Conservation (phyloP, 2,113 vertebrate species). For the Scatophagus argus region DNA sequence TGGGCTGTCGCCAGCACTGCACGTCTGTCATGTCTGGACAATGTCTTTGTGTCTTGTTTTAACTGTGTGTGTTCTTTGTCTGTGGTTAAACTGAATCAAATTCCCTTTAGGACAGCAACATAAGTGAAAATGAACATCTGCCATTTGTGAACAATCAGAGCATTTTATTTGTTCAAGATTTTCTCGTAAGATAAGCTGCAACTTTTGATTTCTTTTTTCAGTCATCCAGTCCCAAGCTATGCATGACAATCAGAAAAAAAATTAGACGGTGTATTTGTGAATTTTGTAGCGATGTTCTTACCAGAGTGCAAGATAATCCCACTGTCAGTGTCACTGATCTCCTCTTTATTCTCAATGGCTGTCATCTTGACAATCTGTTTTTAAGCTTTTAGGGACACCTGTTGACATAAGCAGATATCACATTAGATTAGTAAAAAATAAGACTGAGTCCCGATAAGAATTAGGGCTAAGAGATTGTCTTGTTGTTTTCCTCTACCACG, state of each 20-base stretch:
- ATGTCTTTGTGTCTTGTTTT: not conserved
- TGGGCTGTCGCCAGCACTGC: not conserved
- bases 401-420: conserved; percentile 38
- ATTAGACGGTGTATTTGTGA: not conserved
- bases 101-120: not conserved
- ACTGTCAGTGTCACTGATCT: conserved; percentile 91
- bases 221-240: not conserved
- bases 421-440: conserved; percentile 20
- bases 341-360: conserved; percentile 88
- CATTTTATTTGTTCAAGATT: not conserved
- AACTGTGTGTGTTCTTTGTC: not conserved
- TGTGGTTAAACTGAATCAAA: not conserved
- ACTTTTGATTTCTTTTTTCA: not conserved
- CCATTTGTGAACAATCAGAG: not conserved
- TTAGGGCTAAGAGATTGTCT: not conserved
- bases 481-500: conserved; percentile 30
- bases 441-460: not conserved
- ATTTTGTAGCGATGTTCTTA: conserved; percentile 67
- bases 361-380: conserved; percentile 61
- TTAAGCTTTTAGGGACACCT: conserved; percentile 48
- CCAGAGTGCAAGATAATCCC: conserved; percentile 92
- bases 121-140: not conserved
- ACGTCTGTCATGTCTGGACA: not conserved
- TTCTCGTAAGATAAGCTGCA: not conserved
- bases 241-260: not conserved